These are phyloP conservation scores for Halocaridina rubra DNA, from an alignment of 2,888 invertebrate species.

Conservation along the genomic window DNA sequence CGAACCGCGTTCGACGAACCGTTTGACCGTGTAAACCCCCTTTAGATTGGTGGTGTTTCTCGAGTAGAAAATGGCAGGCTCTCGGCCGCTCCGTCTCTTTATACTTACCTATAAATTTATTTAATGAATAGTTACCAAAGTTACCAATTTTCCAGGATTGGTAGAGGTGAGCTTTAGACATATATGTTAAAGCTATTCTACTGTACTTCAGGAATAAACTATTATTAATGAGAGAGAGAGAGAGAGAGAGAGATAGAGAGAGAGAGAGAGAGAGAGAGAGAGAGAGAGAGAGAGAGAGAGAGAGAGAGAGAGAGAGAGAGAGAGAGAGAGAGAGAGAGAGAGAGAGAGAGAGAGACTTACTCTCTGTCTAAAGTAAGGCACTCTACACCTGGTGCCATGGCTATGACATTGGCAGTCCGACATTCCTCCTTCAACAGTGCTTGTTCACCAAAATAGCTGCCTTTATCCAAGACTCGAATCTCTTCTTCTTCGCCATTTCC, in stretches of 20 bases:
- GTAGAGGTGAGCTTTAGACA: no score
- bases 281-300: not conserved
- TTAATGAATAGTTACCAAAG: no score
- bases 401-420: conserved; percentile 90
- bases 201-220: not conserved
- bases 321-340: conserved; percentile 23
- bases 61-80: no score
- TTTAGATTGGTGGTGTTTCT: no score
- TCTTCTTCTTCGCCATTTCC: conserved; percentile 73
- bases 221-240: not conserved
- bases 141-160: no score
- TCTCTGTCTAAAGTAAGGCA: conserved; percentile 88
- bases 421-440: conserved; percentile 85
- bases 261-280: not conserved
- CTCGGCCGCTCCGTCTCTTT: no score
- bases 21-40: no score
- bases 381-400: conserved; percentile 83
- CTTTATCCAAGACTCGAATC: conserved; percentile 79
- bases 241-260: no score
- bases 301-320: conserved; percentile 24
- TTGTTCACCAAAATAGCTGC: conserved; percentile 90
- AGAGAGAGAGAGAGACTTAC: conserved; percentile 71
- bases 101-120: no score
- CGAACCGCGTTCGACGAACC: no score
- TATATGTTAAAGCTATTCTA: no score